A percentile compares a stretch with the other conserved stretches of the same genome.
These are phyloP conservation scores for Oncorhynchus mykiss DNA, from an alignment of 2,113 vertebrate species.

Conservation along the genomic window DNA sequence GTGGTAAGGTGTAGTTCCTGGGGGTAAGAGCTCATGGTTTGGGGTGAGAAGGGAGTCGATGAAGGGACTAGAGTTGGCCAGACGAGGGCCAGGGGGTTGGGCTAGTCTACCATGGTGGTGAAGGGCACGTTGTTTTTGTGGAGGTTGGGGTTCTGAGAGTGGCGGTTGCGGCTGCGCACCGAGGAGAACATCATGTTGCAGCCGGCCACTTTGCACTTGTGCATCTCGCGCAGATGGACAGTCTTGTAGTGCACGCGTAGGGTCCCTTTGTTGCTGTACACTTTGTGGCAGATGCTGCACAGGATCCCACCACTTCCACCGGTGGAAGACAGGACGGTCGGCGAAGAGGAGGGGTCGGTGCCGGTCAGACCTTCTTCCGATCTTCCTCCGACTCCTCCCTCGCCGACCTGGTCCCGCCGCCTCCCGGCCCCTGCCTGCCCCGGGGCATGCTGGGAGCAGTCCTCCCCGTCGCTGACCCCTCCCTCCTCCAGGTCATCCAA, in stretches of 20 bases:
- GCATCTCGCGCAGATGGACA: conserved; percentile 98
- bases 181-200: conserved; percentile 99
- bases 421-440: conserved; percentile 67
- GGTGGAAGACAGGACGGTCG: conserved; percentile 80
- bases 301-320: conserved; percentile 88
- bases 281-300: conserved; percentile 99
- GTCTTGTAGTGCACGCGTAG: conserved; percentile 99
- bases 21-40: neutral
- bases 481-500: conserved; percentile 85
- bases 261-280: conserved; percentile 99
- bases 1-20: conserved; percentile 33
- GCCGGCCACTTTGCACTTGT: conserved; percentile 97
- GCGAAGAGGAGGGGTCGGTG: conserved; percentile 60
- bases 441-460: conserved; percentile 77
- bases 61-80: neutral
- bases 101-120: conserved; percentile 79
- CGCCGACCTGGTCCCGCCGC: conserved; percentile 51
- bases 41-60: neutral
- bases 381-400: conserved; percentile 40
- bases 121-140: conserved; percentile 96
- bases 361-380: conserved; percentile 32
- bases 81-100: conserved; percentile 45
- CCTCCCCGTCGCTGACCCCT: conserved; percentile 86
- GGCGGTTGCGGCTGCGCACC: conserved; percentile 96
- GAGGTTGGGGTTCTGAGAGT: conserved; percentile 99